These are phyloP conservation scores for Conger conger DNA, from an alignment of 2,113 vertebrate genomes.

Conservation along the genomic window DNA sequence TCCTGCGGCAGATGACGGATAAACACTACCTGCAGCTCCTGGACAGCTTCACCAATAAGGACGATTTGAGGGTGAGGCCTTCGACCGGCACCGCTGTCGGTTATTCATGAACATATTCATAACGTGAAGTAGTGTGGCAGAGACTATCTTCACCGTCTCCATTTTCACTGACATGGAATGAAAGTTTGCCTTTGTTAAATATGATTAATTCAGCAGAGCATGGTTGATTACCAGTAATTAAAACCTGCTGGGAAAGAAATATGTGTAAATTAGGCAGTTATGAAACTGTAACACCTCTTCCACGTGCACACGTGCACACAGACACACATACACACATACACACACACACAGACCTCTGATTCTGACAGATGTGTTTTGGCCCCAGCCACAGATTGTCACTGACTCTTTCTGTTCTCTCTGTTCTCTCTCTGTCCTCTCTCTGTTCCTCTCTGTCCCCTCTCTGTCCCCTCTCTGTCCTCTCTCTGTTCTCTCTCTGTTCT, in stretches of 20 bases:
- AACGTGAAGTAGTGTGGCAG: too few species aligned
- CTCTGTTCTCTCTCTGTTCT: too few species aligned
- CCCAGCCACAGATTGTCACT: too few species aligned
- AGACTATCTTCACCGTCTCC: too few species aligned
- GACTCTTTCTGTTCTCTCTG: not conserved
- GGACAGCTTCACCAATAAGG: conserved; percentile 88
- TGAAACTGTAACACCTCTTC: not conserved
- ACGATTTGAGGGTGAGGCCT: conserved; percentile 78
- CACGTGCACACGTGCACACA: not conserved
- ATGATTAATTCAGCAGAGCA: too few species aligned
- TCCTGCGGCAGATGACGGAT: conserved; percentile 95
- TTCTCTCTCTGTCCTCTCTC: conserved; percentile 42
- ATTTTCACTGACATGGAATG: too few species aligned
- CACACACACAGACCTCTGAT: not conserved
- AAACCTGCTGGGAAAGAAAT: too few species aligned
- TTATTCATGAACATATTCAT: too few species aligned
- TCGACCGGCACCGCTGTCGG: not conserved
- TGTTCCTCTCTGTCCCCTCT: conserved; percentile 80
- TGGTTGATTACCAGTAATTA: too few species aligned
- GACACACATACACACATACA: not conserved
- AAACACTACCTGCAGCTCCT: conserved; percentile 94
- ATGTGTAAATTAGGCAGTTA: too few species aligned
- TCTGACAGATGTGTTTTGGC: not conserved
- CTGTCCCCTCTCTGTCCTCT: conserved; percentile 36
- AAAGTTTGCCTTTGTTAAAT: too few species aligned